Evolutionary conservation across 1,140 invertebrate species (phyloP), one percentile per base, ranked within the genome.

Genomic region (Procambarus clarkii): DNA sequence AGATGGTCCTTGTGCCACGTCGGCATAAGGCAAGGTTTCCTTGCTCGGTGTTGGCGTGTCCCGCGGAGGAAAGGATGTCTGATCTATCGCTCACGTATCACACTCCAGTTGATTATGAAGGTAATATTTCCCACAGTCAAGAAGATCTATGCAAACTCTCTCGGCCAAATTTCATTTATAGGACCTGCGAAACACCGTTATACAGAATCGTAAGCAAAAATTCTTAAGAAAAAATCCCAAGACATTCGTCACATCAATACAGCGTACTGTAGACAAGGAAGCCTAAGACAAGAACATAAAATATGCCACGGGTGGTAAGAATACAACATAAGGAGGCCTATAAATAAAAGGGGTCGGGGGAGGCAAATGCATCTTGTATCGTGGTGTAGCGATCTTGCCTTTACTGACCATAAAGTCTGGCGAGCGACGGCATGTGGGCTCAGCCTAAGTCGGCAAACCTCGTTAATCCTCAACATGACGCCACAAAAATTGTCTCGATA

Each of bases 391-490:
- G 69, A 34, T 74, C 81, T 69, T 45, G 45, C 60, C 21, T 60
- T 34, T 64, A 83, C 34, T 18, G 60, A 60, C 60, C 81, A 64
- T 83, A 83, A 83, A 83, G 81, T 54, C 18, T 11, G 11, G n/a
- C 15, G 46, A 69, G 81, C 15, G 60, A 83, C 81, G 81, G 69
- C 58, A 83, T 69, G 46, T 83, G 60, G 60, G 69, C 69, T 44
- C 58, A 46, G 34, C 54, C 54, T 50, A 83, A 83, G 24, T 69
- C 81, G 45, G 34, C 81, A 83, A 64, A 83, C 81, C 81, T 83
- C 81, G 24, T 83, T 83, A 60, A 83, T 83, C 81, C 81, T 54
- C 81, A 44, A 64, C n/a, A 60, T 83, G 81, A 83, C 81, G 81
- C 50, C 69, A 46, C 46, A 54, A 69, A 83, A 83, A 83, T 83